Evolutionary conservation across 1,140 invertebrate genomes (phyloP).

Genomic region (Drosophila quadrilineata): DNA sequence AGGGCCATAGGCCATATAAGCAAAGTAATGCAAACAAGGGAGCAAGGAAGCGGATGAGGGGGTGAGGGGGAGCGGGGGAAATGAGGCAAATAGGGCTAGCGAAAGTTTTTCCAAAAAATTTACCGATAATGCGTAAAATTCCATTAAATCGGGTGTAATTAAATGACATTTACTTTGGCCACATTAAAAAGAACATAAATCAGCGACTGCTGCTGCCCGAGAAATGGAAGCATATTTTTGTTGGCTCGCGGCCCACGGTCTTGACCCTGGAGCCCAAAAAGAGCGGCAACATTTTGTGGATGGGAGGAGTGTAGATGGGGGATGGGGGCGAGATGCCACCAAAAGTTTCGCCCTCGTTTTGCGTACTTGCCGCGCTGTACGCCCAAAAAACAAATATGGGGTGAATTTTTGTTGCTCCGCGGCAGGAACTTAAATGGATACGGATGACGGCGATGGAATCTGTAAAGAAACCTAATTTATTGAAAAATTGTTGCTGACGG

Average conservation of each 20-base stretch:
- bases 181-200: slow-evolving; percentile 78
- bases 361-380: no score
- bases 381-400: slow-evolving; percentile 72
- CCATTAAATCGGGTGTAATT: slow-evolving; percentile 79
- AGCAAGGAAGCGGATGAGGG: background rate
- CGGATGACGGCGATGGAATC: slow-evolving; percentile 55
- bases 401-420: slow-evolving; percentile 59
- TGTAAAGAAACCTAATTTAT: slow-evolving; percentile 78
- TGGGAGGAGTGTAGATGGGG: background rate
- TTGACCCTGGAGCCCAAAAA: background rate
- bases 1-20: slow-evolving; percentile 38
- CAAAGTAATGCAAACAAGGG: background rate
- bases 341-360: slow-evolving; percentile 60
- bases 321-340: background rate
- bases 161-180: slow-evolving; percentile 78
- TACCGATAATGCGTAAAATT: slow-evolving; percentile 78
- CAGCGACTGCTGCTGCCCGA: slow-evolving; percentile 49
- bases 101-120: slow-evolving; percentile 48
- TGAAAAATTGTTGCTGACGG: slow-evolving; percentile 73
- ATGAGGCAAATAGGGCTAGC: no score
- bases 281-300: background rate
- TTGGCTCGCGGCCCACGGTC: slow-evolving; percentile 19
- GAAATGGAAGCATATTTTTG: slow-evolving; percentile 54
- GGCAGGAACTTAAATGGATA: slow-evolving; percentile 40
- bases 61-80: no score